These are phyloP conservation scores for Anthoscopus minutus DNA, from an alignment of 2,113 vertebrate species.

Conservation along the genomic window DNA sequence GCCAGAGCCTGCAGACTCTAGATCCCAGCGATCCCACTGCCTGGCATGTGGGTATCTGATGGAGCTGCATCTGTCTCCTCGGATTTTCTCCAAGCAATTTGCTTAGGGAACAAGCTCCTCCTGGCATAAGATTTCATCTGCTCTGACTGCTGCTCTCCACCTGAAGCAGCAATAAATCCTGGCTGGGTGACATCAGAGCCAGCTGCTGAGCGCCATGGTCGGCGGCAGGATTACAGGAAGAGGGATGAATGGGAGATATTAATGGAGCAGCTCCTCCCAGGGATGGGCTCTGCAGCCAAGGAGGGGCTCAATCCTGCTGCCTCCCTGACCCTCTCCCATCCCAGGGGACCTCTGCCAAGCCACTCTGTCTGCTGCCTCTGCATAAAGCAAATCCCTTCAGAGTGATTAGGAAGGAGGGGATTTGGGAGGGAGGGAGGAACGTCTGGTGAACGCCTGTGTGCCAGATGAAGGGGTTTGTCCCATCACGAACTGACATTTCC, in stretches of 20 bases:
- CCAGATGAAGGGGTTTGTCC: not conserved
- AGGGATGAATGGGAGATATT: slow-evolving; percentile 35
- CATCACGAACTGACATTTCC: accelerated
- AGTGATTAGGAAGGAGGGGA: not conserved
- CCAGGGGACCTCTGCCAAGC: not conserved
- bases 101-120: slow-evolving; percentile 44
- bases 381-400: not conserved
- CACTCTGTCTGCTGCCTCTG: not conserved
- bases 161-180: slow-evolving; percentile 64
- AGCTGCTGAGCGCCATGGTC: slow-evolving; percentile 34
- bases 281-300: not conserved
- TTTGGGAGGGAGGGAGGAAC: not conserved
- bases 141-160: slow-evolving; percentile 16
- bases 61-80: slow-evolving; percentile 35
- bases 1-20: not conserved
- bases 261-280: not conserved
- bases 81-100: slow-evolving; percentile 45
- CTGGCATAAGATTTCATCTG: slow-evolving; percentile 48
- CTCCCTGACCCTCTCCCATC: not conserved
- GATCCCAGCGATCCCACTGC: not conserved
- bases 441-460: accelerated
- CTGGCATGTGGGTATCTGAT: not conserved
- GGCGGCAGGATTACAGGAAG: not conserved
- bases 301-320: not conserved
- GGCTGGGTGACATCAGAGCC: slow-evolving; percentile 23